These are phyloP conservation scores for Pseudorasbora parva DNA, from an alignment of 2,113 vertebrate species.

Conservation along the genomic window DNA sequence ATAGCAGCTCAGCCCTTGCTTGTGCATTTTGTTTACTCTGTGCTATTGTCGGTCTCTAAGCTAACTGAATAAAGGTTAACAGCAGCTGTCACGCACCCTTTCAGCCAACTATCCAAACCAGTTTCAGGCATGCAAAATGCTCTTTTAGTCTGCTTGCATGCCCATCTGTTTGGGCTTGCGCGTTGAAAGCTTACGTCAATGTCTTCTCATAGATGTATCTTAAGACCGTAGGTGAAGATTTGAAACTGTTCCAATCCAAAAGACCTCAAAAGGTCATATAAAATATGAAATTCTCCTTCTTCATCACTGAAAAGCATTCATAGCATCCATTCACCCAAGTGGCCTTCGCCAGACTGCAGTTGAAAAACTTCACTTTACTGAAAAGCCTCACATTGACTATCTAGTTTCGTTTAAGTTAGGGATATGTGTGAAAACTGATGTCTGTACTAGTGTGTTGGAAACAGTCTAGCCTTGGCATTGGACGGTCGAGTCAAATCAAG, in stretches of 20 bases:
- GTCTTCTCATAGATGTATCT: neutral
- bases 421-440: neutral
- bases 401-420: neutral
- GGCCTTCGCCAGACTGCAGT: neutral
- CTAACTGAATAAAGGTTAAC: constrained; percentile 22
- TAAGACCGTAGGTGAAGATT: neutral
- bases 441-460: neutral
- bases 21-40: constrained; percentile 7
- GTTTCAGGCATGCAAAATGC: neutral
- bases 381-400: neutral
- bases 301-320: neutral
- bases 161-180: constrained; percentile 1
- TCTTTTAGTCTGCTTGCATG: neutral
- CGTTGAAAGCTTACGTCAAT: neutral
- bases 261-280: neutral
- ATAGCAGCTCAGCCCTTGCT: constrained; percentile 21
- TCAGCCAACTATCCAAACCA: constrained; percentile 30
- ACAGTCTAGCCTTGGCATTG: neutral
- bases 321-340: constrained; percentile 17
- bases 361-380: neutral
- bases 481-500: neutral
- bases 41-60: constrained; percentile 1
- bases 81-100: constrained; percentile 16
- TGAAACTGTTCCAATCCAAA: neutral
- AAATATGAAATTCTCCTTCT: neutral